These are phyloP conservation scores for Orius laevigatus DNA, from an alignment of 1,140 invertebrate species.

Conservation along the genomic window DNA sequence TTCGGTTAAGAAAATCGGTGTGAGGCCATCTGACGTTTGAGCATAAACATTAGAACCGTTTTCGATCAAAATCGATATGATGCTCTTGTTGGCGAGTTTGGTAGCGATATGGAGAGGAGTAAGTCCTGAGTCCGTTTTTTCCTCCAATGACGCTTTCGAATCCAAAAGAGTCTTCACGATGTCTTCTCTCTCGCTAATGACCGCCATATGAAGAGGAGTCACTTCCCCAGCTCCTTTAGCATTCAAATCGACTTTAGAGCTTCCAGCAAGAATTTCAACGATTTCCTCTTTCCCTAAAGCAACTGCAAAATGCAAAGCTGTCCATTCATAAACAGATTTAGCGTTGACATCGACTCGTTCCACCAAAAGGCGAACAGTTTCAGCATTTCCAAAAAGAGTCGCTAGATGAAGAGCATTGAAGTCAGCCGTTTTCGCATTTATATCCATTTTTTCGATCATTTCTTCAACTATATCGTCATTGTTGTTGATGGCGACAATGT, in stretches of 20 bases:
- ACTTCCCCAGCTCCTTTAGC: too few relatives aligned
- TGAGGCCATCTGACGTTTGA: too few relatives aligned
- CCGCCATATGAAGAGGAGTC: too few relatives aligned
- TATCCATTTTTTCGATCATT: conserved; percentile 1
- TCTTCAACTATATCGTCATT: background rate
- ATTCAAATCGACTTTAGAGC: too few relatives aligned
- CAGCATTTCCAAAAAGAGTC: too few relatives aligned
- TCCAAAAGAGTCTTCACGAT: conserved; percentile 6
- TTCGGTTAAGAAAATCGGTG: too few relatives aligned
- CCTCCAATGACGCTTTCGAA: background rate
- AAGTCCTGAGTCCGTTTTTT: background rate
- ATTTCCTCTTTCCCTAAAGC: background rate
- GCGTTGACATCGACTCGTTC: too few relatives aligned
- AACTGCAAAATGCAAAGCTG: background rate
- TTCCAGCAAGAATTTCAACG: background rate
- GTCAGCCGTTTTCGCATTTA: background rate
- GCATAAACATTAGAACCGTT: too few relatives aligned
- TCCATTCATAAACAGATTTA: too few relatives aligned
- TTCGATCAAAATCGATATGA: conserved; percentile 13
- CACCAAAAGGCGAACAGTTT: too few relatives aligned
- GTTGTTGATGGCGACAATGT: too few relatives aligned
- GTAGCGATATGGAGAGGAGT: conserved; percentile 16
- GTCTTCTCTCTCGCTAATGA: conserved; percentile 55
- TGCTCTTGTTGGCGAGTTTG: conserved; percentile 1
- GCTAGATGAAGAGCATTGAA: background rate